These are phyloP conservation scores for Trichechus manatus DNA, from an alignment of 2,113 vertebrate species.

Conservation along the genomic window DNA sequence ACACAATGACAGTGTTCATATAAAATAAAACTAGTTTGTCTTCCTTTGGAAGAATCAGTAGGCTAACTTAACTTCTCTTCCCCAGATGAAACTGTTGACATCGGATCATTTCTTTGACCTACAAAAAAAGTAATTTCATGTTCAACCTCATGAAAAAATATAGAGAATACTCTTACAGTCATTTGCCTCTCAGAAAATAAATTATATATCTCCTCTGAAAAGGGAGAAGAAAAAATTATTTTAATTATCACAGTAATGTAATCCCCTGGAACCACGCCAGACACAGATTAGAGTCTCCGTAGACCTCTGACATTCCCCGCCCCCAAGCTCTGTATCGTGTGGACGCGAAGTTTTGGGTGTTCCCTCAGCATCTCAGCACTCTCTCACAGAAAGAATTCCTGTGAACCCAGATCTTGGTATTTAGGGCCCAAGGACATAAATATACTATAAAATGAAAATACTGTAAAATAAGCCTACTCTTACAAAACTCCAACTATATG, in stretches of 20 bases:
- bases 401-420: background rate
- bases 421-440: background rate
- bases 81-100: conserved; percentile 8
- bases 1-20: background rate
- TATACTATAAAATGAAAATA: conserved; percentile 27
- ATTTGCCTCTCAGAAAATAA: conserved; percentile 5
- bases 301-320: background rate
- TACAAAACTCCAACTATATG: background rate
- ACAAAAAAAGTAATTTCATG: conserved; percentile 74
- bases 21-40: conserved; percentile 23
- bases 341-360: background rate
- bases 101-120: conserved; percentile 43
- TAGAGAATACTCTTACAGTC: conserved; percentile 21
- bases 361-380: background rate
- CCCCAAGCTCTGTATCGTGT: background rate
- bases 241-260: conserved; percentile 59
- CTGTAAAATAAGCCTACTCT: background rate
- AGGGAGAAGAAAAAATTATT: conserved; percentile 29
- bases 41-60: conserved; percentile 34
- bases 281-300: background rate
- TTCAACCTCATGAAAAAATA: conserved; percentile 77
- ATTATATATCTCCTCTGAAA: conserved; percentile 32
- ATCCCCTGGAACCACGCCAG: conserved; percentile 12
- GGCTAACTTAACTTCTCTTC: background rate
- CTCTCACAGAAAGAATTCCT: conserved; percentile 9